Base-by-base conservation (phyloP, 1,140 invertebrate species). In the Campoletis sonorensis region DNA sequence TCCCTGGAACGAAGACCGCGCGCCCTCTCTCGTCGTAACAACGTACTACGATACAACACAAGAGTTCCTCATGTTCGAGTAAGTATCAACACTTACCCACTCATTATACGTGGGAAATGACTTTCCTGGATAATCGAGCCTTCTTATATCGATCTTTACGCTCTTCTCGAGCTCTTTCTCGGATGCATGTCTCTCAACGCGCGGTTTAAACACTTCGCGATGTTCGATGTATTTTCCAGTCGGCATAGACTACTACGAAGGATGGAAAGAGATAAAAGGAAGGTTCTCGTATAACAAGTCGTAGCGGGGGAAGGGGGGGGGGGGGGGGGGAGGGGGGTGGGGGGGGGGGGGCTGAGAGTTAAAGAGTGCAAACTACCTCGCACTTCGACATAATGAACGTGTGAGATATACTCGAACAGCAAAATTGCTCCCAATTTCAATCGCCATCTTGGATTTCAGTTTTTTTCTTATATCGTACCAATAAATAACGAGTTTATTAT, bases 81-180 rank as follows among this genome's bases (percentile, higher is more conserved):
- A 45, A 45, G 70, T 49, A 49, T 72, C 37, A 72, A 40, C 70
- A n/a, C 70, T 72, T 79, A 79, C 79, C 79, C 75, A 33, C 79
- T 83, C 82, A 79, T 86, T 84, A 85, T 84, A 80, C 85, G 85
- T 86, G 85, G 85, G 85, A 86, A 72, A 86, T 84, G 78, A 86
- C 84, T 86, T 86, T 83, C 81, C 82, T 76, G 82, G 83, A 85
- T 86, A 85, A 85, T 86, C 80, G 82, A 76, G 82, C 80, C 77
- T 78, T 78, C 77, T 72, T 79, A 30, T 81, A 83, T 83, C 82
- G 82, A 83, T 81, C 27, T 33, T 68, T 77, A n/a, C 15, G 37
- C 75, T 71, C 51, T 27, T 78, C 23, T 68, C 40, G 26, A 54
- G 51, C 51, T 54, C 51, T n/a, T 54, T 54, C 18, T 45, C 40